Conservation (phyloP, 2,113 vertebrate species). For the Leucosticte australis region DNA sequence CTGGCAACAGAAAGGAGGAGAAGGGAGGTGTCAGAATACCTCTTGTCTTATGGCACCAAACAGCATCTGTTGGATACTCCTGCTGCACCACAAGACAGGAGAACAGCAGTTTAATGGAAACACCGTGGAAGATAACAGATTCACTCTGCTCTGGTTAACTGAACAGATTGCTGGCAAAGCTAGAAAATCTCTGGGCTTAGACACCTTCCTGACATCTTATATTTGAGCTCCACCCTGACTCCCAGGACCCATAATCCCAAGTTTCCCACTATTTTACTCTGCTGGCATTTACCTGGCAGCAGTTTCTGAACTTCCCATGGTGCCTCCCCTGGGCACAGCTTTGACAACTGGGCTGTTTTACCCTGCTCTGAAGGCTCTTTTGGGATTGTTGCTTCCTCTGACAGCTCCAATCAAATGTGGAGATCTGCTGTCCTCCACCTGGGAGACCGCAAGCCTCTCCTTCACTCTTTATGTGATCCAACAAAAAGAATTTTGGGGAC, state of each 20-base stretch:
- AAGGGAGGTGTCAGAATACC: not conserved
- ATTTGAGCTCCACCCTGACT: not conserved
- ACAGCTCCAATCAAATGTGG: not conserved
- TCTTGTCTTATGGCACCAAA: not conserved
- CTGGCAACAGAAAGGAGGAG: constrained; percentile 61
- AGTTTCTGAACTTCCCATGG: not conserved
- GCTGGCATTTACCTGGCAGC: not conserved
- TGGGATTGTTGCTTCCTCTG: not conserved
- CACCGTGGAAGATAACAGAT: not conserved
- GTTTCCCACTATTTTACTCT: not conserved
- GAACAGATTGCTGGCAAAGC: not conserved
- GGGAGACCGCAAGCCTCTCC: not conserved
- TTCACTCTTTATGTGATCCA: not conserved
- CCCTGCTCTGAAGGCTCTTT: not conserved
- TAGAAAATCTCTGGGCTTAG: not conserved
- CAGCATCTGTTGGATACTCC: not conserved
- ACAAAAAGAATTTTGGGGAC: not conserved
- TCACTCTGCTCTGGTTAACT: not conserved
- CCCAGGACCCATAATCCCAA: not conserved
- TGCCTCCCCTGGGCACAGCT: not conserved
- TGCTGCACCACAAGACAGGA: not conserved
- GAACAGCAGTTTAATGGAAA: not conserved
- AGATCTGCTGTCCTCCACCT: not conserved
- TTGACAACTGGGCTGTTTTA: not conserved
- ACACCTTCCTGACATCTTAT: not conserved